Evolutionary conservation across 2,888 invertebrate genomes (phyloP).

Genomic region (Belgica antarctica): DNA sequence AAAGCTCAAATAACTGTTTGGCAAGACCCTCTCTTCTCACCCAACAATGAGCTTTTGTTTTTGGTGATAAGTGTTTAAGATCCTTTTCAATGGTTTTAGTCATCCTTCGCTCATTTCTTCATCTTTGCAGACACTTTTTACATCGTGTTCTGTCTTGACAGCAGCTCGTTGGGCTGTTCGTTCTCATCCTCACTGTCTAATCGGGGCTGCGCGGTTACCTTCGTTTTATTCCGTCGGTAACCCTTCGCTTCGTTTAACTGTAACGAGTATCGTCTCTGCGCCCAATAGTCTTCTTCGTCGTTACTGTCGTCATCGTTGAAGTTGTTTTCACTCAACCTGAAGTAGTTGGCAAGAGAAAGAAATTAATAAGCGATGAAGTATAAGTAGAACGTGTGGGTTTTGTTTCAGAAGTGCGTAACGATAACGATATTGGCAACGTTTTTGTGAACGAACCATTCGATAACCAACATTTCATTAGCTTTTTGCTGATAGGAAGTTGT

Average conservation of each 20-base stretch:
- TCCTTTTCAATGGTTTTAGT: neutral
- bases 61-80: neutral
- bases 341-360: neutral
- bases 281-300: conserved; percentile 31
- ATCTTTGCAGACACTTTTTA: conserved; percentile 3
- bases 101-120: neutral
- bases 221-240: conserved; percentile 7
- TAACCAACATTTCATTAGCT: too few relatives aligned
- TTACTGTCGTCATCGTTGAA: conserved; percentile 26
- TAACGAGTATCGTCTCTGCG: conserved; percentile 32
- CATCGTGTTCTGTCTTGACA: conserved; percentile 40
- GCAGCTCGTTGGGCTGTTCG: conserved; percentile 2
- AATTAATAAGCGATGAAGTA: neutral
- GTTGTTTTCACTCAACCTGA: neutral
- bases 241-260: conserved; percentile 31
- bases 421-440: too few relatives aligned
- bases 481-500: too few relatives aligned
- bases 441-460: too few relatives aligned
- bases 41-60: neutral
- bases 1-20: conserved; percentile 5
- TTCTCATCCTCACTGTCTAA: conserved; percentile 31
- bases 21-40: neutral
- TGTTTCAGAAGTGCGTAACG: too few relatives aligned
- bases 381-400: too few relatives aligned
- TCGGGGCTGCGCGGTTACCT: conserved; percentile 24